Conservation (phyloP, 2,113 vertebrate species). For the Cygnus atratus region DNA sequence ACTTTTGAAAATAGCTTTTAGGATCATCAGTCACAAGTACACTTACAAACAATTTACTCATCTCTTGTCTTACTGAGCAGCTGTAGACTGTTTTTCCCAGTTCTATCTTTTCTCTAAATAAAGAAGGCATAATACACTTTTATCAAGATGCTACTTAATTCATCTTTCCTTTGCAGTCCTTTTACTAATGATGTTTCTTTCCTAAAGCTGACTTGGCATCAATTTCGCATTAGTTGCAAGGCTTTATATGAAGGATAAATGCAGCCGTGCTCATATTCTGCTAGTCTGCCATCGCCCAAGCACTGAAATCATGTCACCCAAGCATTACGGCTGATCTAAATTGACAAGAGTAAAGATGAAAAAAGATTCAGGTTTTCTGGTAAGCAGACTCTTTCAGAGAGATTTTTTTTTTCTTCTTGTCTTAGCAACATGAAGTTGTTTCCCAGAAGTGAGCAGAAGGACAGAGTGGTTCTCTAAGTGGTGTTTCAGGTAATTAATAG, state of each 20-base stretch:
- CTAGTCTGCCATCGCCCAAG: background rate
- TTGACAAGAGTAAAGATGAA: background rate
- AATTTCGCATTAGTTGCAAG: constrained; percentile 39
- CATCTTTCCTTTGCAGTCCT: constrained; percentile 1
- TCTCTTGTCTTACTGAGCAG: background rate
- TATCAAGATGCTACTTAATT: constrained; percentile 33
- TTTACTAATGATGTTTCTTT: constrained; percentile 39
- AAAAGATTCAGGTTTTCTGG: background rate
- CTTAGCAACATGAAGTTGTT: background rate
- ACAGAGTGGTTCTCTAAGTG: constrained; percentile 2
- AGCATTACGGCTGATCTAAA: constrained; percentile 9
- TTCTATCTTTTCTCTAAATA: background rate
- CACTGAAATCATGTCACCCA: background rate
- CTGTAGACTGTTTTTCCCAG: background rate
- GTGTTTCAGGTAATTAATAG: constrained; percentile 46
- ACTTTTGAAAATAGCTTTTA: constrained; percentile 18
- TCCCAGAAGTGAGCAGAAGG: background rate
- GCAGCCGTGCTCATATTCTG: constrained; percentile 15
- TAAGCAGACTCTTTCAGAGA: background rate
- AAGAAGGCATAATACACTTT: background rate
- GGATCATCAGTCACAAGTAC: background rate
- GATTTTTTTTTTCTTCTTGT: background rate
- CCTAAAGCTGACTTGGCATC: constrained; percentile 33
- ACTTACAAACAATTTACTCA: background rate
- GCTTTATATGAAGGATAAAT: constrained; percentile 43